Evolutionary conservation across 2,797 vertebrate genomes (phyloP).

Genomic region (Xenopus petersii): DNA sequence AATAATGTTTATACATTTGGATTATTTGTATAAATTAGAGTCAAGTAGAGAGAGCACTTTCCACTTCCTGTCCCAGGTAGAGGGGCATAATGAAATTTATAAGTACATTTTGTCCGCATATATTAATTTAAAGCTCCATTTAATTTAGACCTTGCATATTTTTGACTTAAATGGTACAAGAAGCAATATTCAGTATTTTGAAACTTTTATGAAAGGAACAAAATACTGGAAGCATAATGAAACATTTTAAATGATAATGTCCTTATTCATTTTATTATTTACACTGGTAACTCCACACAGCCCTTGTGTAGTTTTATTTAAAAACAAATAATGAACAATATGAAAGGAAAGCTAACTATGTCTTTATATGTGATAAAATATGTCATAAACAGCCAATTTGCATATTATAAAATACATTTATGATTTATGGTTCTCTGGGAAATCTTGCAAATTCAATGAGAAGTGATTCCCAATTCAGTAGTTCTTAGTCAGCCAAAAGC

Average conservation of each 20-base stretch:
- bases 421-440: constrained; percentile 8
- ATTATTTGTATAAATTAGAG: too few relatives aligned
- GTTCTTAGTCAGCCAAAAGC: constrained; percentile 23
- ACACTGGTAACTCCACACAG: neutral
- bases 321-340: neutral
- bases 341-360: neutral
- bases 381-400: constrained; percentile 16
- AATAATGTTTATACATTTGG: too few relatives aligned
- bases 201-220: too few relatives aligned
- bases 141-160: too few relatives aligned
- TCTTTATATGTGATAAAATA: constrained; percentile 12
- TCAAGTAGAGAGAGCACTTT: too few relatives aligned
- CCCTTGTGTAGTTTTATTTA: neutral
- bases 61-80: too few relatives aligned
- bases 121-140: too few relatives aligned
- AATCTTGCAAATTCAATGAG: constrained; percentile 9
- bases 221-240: too few relatives aligned
- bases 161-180: too few relatives aligned
- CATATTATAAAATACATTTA: constrained; percentile 19
- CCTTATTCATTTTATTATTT: neutral
- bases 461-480: constrained; percentile 25
- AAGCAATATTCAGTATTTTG: too few relatives aligned
- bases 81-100: too few relatives aligned
- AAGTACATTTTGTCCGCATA: too few relatives aligned
- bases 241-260: neutral